Evolutionary conservation across 2,113 vertebrate species (phyloP).

Genomic region (Takifugu flavidus): DNA sequence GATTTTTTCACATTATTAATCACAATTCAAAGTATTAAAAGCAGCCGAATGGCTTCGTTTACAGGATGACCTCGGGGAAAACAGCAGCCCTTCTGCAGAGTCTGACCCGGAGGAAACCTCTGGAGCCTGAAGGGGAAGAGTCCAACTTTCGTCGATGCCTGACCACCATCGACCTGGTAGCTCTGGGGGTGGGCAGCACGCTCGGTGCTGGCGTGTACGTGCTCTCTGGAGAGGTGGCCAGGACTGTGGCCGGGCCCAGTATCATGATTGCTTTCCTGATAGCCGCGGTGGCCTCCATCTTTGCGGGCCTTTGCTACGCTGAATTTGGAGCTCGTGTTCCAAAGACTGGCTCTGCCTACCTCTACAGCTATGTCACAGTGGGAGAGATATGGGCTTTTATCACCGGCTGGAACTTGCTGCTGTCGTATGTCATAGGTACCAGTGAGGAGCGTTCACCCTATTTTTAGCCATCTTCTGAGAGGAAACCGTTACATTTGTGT

Average conservation of each 20-base stretch:
- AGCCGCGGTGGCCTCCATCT: conserved; percentile 78
- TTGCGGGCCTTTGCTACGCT: conserved; percentile 82
- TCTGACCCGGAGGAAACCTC: conserved; percentile 73
- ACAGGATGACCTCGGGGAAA: conserved; percentile 55
- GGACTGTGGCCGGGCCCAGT: conserved; percentile 76
- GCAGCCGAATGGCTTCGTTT: conserved; percentile 1
- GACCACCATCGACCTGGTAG: conserved; percentile 77
- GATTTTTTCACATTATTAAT: too few species aligned
- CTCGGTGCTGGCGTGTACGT: conserved; percentile 84
- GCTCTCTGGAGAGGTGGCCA: conserved; percentile 84
- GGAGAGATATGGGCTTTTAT: conserved; percentile 85
- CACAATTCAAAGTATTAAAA: too few species aligned
- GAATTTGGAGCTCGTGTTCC: conserved; percentile 82
- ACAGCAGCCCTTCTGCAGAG: conserved; percentile 57
- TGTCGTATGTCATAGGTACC: conserved; percentile 85
- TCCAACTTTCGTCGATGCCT: conserved; percentile 78
- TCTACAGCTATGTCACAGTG: conserved; percentile 84
- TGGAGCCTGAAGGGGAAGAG: conserved; percentile 59
- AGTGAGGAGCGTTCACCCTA: neutral
- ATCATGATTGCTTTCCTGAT: conserved; percentile 84
- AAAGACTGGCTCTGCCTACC: conserved; percentile 82
- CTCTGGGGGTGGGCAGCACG: conserved; percentile 83
- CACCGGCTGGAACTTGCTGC: conserved; percentile 83
- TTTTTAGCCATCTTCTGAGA: neutral
- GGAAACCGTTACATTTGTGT: neutral